Conservation (phyloP, 2,797 vertebrate species). For the Carcharodon carcharias region DNA sequence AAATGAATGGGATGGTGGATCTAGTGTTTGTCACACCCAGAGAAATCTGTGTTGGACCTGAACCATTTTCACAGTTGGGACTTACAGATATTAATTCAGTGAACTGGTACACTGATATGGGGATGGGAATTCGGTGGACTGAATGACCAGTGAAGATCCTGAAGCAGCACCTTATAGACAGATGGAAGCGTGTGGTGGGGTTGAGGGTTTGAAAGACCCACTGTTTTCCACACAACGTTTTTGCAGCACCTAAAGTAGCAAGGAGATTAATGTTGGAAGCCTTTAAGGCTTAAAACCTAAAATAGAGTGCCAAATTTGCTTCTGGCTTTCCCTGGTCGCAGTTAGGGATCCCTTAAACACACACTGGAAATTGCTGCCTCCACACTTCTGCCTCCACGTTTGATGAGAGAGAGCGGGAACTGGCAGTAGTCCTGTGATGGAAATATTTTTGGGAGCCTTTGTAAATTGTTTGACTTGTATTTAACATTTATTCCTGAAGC, state of each 20-base stretch:
- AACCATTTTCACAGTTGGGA: not conserved
- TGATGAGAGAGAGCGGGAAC: not conserved
- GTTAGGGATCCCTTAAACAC: not conserved
- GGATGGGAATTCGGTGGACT: not conserved
- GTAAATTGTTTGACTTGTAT: not conserved
- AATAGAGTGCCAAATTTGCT: not conserved
- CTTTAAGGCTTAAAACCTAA: not conserved
- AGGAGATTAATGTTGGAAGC: not conserved
- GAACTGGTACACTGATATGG: not conserved
- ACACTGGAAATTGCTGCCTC: not conserved
- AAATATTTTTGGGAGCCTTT: not conserved
- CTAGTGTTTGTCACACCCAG: not conserved
- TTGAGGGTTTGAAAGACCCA: too few relatives aligned
- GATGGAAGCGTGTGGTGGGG: not conserved
- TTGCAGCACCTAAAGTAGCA: not conserved
- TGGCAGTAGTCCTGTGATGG: not conserved
- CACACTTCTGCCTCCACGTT: not conserved
- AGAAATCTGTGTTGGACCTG: not conserved
- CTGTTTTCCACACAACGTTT: not conserved
- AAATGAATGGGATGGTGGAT: not conserved
- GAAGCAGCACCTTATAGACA: not conserved
- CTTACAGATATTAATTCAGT: not conserved
- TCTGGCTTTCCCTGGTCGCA: not conserved
- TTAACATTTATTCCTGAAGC: not conserved
- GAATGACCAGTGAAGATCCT: not conserved